Conservation (phyloP, 2,113 vertebrate genomes). For the Setophaga petechia region DNA sequence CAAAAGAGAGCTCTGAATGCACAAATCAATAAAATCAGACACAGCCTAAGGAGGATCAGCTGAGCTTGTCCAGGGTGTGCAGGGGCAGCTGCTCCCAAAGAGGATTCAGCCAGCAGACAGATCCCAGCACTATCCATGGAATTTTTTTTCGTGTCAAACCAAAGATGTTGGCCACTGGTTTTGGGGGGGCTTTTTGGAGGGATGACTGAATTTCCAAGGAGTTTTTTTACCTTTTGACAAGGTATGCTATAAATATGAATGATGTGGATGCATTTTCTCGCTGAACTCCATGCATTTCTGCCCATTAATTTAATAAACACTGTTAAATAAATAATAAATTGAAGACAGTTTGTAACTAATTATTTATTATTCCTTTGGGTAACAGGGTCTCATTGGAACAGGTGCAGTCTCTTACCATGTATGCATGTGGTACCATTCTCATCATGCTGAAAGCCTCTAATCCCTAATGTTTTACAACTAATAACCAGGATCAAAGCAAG, state of each 20-base stretch:
- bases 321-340: background rate
- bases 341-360: background rate
- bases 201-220: background rate
- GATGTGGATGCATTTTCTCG: background rate
- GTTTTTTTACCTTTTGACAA: background rate
- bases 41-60: background rate
- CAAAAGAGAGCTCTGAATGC: background rate
- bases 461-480: background rate
- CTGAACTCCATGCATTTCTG: background rate
- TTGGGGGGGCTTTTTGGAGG: background rate
- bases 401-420: background rate
- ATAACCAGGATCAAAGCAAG: background rate
- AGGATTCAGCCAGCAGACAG: background rate
- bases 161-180: background rate
- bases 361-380: constrained; percentile 4
- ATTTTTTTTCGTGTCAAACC: background rate
- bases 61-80: background rate
- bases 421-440: background rate
- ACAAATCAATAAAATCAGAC: background rate
- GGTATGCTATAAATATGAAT: background rate
- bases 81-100: background rate
- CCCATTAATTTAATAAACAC: background rate
- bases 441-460: background rate
- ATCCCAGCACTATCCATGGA: background rate
- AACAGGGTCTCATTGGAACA: background rate